phyloP scores from a whole-genome alignment of 2,113 vertebrate genomes.

The Ammodytes dubius region DNA sequence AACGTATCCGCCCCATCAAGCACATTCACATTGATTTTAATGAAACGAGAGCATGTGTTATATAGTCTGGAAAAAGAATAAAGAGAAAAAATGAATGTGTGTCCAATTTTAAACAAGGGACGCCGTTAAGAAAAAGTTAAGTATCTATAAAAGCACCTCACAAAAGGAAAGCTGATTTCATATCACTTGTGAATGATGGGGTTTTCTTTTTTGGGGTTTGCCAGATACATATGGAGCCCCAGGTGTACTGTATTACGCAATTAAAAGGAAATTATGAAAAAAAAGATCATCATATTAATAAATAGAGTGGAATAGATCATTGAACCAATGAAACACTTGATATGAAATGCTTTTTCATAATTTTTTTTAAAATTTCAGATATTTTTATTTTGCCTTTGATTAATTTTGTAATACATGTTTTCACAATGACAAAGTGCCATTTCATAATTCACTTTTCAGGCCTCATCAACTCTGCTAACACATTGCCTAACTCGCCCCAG shows the following conservation, averaged over 20 bases:
- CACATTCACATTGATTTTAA: slow-evolving; percentile 55
- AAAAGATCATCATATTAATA: slow-evolving; percentile 1
- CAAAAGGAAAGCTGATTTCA: slow-evolving; percentile 14
- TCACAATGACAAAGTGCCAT: too few species aligned
- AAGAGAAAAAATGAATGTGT: neutral
- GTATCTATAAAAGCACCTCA: slow-evolving; percentile 4
- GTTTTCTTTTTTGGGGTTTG: slow-evolving; percentile 1
- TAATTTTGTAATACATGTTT: too few species aligned
- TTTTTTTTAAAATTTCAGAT: too few species aligned
- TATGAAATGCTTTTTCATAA: neutral
- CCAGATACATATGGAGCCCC: neutral
- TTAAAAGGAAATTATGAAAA: slow-evolving; percentile 10
- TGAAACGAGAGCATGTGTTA: slow-evolving; percentile 39
- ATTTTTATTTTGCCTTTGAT: too few species aligned
- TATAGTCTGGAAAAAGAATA: slow-evolving; percentile 11
- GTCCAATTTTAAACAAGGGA: slow-evolving; percentile 11
- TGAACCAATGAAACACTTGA: neutral
- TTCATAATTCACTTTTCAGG: too few species aligned
- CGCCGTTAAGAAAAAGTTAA: slow-evolving; percentile 9
- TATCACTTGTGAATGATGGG: neutral
- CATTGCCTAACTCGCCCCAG: too few species aligned
- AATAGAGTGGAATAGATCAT: neutral
- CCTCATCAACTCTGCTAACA: too few species aligned
- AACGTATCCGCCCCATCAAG: slow-evolving; percentile 60
- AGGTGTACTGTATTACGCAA: neutral